Base-by-base conservation (phyloP, 2,888 invertebrate species). In the Ommatoiulus sabulosus region DNA sequence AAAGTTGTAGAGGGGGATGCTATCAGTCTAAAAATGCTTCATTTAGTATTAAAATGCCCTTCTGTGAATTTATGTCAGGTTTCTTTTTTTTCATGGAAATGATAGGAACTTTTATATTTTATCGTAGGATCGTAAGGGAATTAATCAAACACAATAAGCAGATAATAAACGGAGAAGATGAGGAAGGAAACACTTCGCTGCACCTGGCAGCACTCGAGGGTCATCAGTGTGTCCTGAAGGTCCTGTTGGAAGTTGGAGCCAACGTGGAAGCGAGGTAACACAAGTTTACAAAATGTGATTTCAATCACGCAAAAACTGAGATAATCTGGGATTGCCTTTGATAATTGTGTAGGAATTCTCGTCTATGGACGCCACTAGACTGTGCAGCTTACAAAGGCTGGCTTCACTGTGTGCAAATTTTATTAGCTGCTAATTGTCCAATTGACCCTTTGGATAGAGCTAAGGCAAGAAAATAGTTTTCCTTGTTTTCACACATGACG, bases 361-460 rank as follows among this genome's bases (percentile, higher is more conserved):
- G 91, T 86, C 90, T 92, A 89, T 93, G 93, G 93, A 93, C 93
- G 1, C 93, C 93, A 20, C 91, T 93, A 15, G 93, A 93, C 90
- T 92, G 93, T 91, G 93, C 93, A 6, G 93, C 93, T 15, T 92
- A 92, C 20, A 91, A 91, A 88, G 93, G 93, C 12, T 92, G 92
- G 92, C 90, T 91, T 48, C 92, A 92, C 48, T 92, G 92, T 17
- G 92, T 91, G 48, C 90, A 91, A 87, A 90, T 92, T 46, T 91
- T 93, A 20, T 90, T 93, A 48, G 92, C 93, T 87, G 91, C 91
- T 89, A 93, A 92, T 88, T 91, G 92, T 8, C 92, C 92, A n/a
- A 91, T 93, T n/a, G 93, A 93, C 90, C 92, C 92, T 12, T 91
- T 92, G 90, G 93, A 93, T 90, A 93, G 92, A 91, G 63, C 87